These are phyloP conservation scores for Nasonia vitripennis DNA, from an alignment of 1,140 invertebrate species.

Conservation along the genomic window DNA sequence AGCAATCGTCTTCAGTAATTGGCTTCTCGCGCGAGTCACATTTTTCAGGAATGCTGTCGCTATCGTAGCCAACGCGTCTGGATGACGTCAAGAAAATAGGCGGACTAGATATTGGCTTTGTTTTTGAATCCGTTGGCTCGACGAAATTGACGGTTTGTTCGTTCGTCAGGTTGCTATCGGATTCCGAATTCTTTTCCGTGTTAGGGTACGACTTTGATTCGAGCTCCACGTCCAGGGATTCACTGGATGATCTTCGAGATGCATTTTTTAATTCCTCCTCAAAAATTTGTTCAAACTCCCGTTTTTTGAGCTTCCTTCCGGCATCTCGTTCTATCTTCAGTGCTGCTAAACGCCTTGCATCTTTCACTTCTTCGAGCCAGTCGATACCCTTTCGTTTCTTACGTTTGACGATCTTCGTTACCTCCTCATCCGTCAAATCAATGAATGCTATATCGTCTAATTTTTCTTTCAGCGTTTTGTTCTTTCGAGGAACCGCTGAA, in stretches of 20 bases:
- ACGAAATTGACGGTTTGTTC: background rate
- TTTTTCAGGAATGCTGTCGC: background rate
- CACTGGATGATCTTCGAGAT: background rate
- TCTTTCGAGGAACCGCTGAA: background rate
- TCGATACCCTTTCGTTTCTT: conserved; percentile 39
- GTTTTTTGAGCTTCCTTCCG: background rate
- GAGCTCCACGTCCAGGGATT: background rate
- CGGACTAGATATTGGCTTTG: conserved; percentile 16
- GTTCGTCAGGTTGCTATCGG: background rate
- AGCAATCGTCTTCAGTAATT: background rate
- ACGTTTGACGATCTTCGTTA: conserved; percentile 47
- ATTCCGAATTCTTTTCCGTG: background rate
- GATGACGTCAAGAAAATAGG: background rate
- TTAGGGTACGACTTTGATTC: conserved; percentile 16
- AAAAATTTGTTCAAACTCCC: background rate
- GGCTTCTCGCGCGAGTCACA: background rate
- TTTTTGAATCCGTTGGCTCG: background rate
- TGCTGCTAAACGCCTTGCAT: conserved; percentile 3
- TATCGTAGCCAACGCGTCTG: background rate
- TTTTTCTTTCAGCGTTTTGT: conserved; percentile 11
- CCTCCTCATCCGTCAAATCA: conserved; percentile 65
- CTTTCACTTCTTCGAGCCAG: conserved; percentile 62
- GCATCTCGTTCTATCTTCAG: conserved; percentile 29
- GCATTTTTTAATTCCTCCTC: background rate
- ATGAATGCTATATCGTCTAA: conserved; percentile 58